Conservation (phyloP, 1,140 invertebrate genomes). For the Contarinia nasturtii region DNA sequence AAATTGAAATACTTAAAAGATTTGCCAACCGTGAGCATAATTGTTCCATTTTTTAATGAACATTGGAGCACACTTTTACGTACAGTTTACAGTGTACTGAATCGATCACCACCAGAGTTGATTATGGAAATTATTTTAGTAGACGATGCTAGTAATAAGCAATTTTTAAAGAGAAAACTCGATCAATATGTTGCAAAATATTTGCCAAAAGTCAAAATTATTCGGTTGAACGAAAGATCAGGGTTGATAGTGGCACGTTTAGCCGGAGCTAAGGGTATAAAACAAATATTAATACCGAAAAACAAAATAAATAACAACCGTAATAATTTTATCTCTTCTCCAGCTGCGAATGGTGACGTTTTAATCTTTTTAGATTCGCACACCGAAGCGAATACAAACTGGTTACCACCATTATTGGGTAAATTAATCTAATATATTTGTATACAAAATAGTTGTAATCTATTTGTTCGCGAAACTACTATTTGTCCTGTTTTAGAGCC, state of each 20-base stretch:
- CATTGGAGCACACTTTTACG: constrained; percentile 74
- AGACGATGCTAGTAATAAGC: constrained; percentile 73
- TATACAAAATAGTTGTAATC: too few relatives aligned
- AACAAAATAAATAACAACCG: too few relatives aligned
- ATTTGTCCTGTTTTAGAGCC: too few relatives aligned
- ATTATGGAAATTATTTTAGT: constrained; percentile 85
- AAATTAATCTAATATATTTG: constrained; percentile 6
- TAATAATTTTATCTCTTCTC: too few relatives aligned
- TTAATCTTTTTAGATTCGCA: constrained; percentile 89
- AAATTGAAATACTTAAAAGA: constrained; percentile 51
- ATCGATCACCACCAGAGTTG: constrained; percentile 60
- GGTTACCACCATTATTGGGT: constrained; percentile 80
- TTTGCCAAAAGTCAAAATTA: constrained; percentile 53
- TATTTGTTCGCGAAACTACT: too few relatives aligned
- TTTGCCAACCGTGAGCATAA: constrained; percentile 66
- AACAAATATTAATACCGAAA: too few relatives aligned
- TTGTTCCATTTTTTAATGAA: constrained; percentile 90
- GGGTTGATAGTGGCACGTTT: constrained; percentile 77
- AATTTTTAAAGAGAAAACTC: constrained; percentile 45
- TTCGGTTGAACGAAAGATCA: constrained; percentile 51
- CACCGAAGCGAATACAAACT: constrained; percentile 87
- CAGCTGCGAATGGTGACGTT: constrained; percentile 57
- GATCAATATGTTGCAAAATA: constrained; percentile 56
- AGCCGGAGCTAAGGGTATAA: constrained; percentile 70
- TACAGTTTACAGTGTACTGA: constrained; percentile 65